Base-by-base conservation (phyloP, 2,113 vertebrate species). In the Apeltes quadracus region DNA sequence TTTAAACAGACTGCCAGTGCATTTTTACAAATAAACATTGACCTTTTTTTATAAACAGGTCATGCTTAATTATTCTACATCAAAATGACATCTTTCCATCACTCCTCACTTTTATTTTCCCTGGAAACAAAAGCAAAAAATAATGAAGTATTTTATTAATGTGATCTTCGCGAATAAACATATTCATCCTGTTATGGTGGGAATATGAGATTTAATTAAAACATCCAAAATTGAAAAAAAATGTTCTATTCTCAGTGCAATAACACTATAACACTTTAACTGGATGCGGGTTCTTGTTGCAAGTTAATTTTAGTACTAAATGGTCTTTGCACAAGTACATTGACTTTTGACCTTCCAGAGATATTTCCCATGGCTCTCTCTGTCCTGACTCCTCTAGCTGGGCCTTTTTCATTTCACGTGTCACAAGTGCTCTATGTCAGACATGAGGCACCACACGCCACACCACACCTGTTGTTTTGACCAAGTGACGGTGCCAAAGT, bases 401-500 rank as follows among this genome's bases (percentile, higher is more conserved):
- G 58, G 54, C 13, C 54, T 72, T 50, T 76, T 79, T 36, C 77
- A 75, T 69, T 75, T 46, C 67, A 51, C 1, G 23, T 72, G 83
- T 88, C 65, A 76, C 55, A 48, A 48, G 62, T 13, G 18, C 51
- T 88, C 56, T 32, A 15, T 55, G 63, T 79, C 75, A 79, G 75
- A 50, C 53, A 61, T 7, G 51, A 78, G 62, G 43, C 61, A 4
- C 32, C 2, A 11, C 64, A 38, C 38, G 10, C 16, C 16, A 44
- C 43, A n/a, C 43, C 44, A 62, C 90, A 91, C 90, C 87, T 91
- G 87, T 89, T 88, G 83, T 86, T 84, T 81, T 78, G 78, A 77
- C 46, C 64, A 11, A n/a, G 54, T 9, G 5, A 46, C 63, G 6
- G 41, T 48, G 43, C 43, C 43, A 48, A 22, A 18, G 54, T 14